Evolutionary conservation across 2,888 invertebrate genomes (phyloP).

Genomic region (Orchestes rusci): DNA sequence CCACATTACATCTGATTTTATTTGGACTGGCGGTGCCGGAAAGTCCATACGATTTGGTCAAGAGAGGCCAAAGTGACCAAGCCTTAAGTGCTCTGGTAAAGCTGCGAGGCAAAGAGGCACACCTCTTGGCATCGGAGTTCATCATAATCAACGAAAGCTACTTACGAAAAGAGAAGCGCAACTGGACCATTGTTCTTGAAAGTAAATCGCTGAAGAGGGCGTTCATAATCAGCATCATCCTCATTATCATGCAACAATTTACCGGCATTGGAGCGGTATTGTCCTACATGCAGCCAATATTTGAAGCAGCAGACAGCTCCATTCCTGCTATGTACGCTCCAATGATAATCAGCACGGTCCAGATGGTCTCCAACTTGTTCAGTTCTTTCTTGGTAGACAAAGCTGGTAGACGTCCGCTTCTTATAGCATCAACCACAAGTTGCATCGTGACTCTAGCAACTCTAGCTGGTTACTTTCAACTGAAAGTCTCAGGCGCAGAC

Average conservation of each 20-base stretch:
- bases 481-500: slow-evolving; percentile 29
- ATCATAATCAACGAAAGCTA: slow-evolving; percentile 19
- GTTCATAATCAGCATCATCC: slow-evolving; percentile 39
- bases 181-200: slow-evolving; percentile 16
- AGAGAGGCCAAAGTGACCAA: slow-evolving; percentile 42
- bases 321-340: slow-evolving; percentile 56
- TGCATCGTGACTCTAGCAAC: slow-evolving; percentile 49
- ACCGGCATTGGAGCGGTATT: slow-evolving; percentile 69
- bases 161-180: slow-evolving; percentile 6
- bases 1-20: slow-evolving; percentile 17
- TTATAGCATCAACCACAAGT: slow-evolving; percentile 60
- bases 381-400: slow-evolving; percentile 70
- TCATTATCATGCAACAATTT: slow-evolving; percentile 37
- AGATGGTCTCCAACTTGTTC: slow-evolving; percentile 59
- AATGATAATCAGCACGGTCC: slow-evolving; percentile 69
- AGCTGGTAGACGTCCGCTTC: slow-evolving; percentile 63
- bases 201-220: slow-evolving; percentile 24
- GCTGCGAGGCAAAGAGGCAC: slow-evolving; percentile 39
- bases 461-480: slow-evolving; percentile 31
- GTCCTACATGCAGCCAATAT: slow-evolving; percentile 68
- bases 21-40: slow-evolving; percentile 24
- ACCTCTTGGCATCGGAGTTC: slow-evolving; percentile 24
- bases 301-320: slow-evolving; percentile 43
- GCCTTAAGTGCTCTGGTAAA: slow-evolving; percentile 60
- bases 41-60: slow-evolving; percentile 27